Evolutionary conservation across 1,140 invertebrate species (phyloP).

Genomic region (Linepithema humile): DNA sequence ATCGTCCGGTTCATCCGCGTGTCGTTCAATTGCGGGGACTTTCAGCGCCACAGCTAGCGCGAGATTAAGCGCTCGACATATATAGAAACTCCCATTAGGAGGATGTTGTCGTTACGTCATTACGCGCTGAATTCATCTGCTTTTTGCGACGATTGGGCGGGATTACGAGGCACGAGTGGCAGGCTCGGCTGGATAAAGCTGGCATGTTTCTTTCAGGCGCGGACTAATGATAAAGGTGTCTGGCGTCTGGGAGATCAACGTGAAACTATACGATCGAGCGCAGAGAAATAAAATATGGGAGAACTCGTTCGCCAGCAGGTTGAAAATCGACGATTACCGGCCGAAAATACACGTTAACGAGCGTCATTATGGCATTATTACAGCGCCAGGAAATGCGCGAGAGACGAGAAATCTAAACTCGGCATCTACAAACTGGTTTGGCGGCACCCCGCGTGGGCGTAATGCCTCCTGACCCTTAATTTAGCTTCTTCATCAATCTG

Average conservation of each 20-base stretch:
- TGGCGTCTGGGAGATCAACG: slow-evolving; percentile 48
- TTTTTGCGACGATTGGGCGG: slow-evolving; percentile 58
- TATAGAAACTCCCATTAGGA: slow-evolving; percentile 52
- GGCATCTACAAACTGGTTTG: slow-evolving; percentile 48
- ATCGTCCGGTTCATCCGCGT: slow-evolving; percentile 13
- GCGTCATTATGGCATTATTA: slow-evolving; percentile 35
- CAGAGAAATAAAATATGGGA: slow-evolving; percentile 28
- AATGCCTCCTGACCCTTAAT: slow-evolving; percentile 21
- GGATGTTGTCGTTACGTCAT: slow-evolving; percentile 64
- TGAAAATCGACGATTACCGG: slow-evolving; percentile 8
- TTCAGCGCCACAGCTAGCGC: slow-evolving; percentile 10
- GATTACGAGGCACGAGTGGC: slow-evolving; percentile 47
- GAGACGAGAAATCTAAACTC: slow-evolving; percentile 22
- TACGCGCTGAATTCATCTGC: slow-evolving; percentile 61
- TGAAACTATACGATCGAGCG: slow-evolving; percentile 3
- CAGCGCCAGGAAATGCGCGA: slow-evolving; percentile 11
- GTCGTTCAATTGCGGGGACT: not conserved
- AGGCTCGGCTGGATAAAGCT: slow-evolving; percentile 22
- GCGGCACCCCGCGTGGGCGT: slow-evolving; percentile 22
- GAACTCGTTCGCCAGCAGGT: not conserved
- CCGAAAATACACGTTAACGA: slow-evolving; percentile 31
- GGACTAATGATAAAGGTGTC: slow-evolving; percentile 61
- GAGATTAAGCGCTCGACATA: not conserved
- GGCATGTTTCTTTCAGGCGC: slow-evolving; percentile 23
- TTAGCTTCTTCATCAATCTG: slow-evolving; percentile 48